Base-by-base conservation (phyloP, 2,888 invertebrate species). In the Brenthis ino region DNA sequence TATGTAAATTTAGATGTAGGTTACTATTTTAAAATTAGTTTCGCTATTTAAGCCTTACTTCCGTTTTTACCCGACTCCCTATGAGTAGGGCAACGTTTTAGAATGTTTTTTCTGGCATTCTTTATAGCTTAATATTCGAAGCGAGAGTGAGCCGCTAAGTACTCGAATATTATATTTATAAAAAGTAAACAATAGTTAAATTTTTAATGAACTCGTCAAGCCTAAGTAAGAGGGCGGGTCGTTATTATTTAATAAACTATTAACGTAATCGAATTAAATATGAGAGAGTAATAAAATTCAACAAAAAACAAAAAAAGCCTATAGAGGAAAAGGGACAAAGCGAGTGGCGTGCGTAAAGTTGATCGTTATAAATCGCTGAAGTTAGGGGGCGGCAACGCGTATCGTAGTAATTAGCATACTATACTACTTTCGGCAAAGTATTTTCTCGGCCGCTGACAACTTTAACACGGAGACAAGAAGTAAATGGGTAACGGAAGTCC, bases 361-460 rank as follows among this genome's bases (percentile, higher is more conserved):
- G 53, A 68, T 55, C 72, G 70, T 55, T 61, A 61, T 67, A 72
- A 65, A 65, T 72, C 64, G 57, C 51, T 51, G 50, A 68, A 72
- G 72, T 68, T 66, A 63, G 50, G 66, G 56, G 16, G 63, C 14
- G 20, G 63, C 37, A 54, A 54, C 63, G 63, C 63, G 63, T 66
- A 66, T 58, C 68, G 53, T 57, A 24, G 50, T 70, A 72, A 72
- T 72, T 70, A 72, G 70, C 70, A 70, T 72, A 69, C 64, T 64
- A 64, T 47, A 55, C 70, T 50, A 66, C 58, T 68, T 68, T 69
- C 56, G 65, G 60, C 56, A 56, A 69, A 69, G 65, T 65, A 65
- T 60, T 69, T 69, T 60, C 55, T 65, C 65, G 61, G 67, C 54
- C 65, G 65, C 67, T 67, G 60, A 61, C 67, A 56, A 67, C 61